Conservation (phyloP, 1,140 invertebrate genomes). For the Aphis craccivora region DNA sequence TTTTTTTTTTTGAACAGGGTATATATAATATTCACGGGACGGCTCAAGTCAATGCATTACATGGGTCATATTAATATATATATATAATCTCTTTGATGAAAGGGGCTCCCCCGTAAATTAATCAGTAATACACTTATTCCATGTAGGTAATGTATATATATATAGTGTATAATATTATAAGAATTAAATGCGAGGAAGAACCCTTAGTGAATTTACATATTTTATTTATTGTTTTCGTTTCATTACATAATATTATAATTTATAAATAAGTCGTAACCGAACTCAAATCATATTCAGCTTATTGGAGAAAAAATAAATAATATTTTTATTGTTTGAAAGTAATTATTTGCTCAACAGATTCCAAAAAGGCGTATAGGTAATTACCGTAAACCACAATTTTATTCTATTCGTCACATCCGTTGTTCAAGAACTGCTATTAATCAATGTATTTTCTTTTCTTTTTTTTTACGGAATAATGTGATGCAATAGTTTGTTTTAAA, state of each 20-base stretch:
- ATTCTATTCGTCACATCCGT: background rate
- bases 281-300: background rate
- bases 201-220: background rate
- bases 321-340: background rate
- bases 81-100: background rate
- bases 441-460: background rate
- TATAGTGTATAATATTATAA: background rate
- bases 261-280: background rate
- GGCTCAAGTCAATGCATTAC: background rate
- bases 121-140: background rate
- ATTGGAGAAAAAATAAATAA: background rate
- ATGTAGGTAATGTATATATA: background rate
- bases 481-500: conserved; percentile 16
- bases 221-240: background rate
- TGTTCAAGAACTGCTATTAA: background rate
- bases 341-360: conserved; percentile 44
- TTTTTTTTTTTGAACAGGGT: conserved; percentile 25
- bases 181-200: background rate
- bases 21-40: conserved; percentile 23
- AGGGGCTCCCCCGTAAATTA: background rate
- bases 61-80: background rate
- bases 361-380: background rate
- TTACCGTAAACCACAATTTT: background rate
- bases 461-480: background rate
- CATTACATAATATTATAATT: background rate